Conservation (phyloP, 2,113 vertebrate genomes). For the Lonchura striata region DNA sequence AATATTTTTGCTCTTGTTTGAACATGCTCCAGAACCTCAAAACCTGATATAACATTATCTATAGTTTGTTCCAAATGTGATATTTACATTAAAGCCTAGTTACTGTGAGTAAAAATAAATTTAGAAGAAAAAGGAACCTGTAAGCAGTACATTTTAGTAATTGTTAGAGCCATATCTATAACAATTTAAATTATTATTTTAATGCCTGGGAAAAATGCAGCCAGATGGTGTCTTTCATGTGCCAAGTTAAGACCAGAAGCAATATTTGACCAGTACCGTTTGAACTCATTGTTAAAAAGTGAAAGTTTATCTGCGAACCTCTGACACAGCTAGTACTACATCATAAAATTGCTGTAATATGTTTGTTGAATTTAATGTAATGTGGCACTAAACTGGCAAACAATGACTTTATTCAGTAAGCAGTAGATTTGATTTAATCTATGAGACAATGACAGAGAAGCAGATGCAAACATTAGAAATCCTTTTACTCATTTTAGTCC, state of each 20-base stretch:
- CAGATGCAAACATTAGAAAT: background rate
- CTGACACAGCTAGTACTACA: background rate
- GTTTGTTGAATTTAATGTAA: background rate
- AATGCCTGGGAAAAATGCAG: background rate
- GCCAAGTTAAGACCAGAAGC: background rate
- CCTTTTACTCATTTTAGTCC: background rate
- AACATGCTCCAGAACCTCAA: background rate
- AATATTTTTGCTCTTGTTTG: background rate
- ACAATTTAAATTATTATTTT: background rate
- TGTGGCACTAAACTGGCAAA: background rate
- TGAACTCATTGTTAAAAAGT: background rate
- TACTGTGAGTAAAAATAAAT: background rate
- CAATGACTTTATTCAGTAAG: background rate
- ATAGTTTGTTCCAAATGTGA: background rate
- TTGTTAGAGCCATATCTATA: background rate
- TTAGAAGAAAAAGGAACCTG: background rate
- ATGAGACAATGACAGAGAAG: background rate
- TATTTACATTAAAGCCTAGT: background rate
- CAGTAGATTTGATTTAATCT: background rate
- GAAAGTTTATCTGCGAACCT: background rate
- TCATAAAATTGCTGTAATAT: background rate
- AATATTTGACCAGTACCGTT: background rate
- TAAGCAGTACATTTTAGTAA: background rate
- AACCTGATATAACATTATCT: background rate
- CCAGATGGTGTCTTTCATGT: background rate